These are phyloP conservation scores for Zygaena filipendulae DNA, from an alignment of 2,888 invertebrate genomes.

Conservation along the genomic window DNA sequence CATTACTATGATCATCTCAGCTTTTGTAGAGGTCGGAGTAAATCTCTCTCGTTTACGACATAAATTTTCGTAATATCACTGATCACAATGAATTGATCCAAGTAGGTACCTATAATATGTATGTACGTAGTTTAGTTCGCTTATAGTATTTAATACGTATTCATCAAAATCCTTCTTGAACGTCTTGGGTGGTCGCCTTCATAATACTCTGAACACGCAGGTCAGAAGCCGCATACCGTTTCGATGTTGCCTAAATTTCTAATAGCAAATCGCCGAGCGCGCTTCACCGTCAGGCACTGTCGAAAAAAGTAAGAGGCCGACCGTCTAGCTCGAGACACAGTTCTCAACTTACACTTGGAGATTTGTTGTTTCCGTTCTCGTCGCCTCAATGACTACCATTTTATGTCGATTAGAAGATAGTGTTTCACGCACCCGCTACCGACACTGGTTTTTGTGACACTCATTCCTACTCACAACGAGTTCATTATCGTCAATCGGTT, in stretches of 20 bases:
- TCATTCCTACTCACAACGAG: constrained; percentile 54
- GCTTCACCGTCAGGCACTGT: constrained; percentile 23
- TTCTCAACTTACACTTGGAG: constrained; percentile 50
- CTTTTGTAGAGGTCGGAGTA: constrained; percentile 29
- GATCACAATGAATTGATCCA: no score
- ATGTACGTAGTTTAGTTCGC: constrained; percentile 37
- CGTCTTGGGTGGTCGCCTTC: constrained; percentile 50
- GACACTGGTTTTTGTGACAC: constrained; percentile 62
- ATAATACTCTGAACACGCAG: constrained; percentile 36
- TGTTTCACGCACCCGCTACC: constrained; percentile 64
- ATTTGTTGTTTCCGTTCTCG: constrained; percentile 65
- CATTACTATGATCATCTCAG: constrained; percentile 25
- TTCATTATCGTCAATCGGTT: constrained; percentile 52
- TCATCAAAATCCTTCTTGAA: constrained; percentile 24
- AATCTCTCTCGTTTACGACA: constrained; percentile 10
- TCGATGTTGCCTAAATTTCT: constrained; percentile 32
- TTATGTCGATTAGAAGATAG: constrained; percentile 65
- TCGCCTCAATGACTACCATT: constrained; percentile 65
- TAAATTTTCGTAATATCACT: no score
- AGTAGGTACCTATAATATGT: no score
- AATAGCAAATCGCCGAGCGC: constrained; percentile 46
- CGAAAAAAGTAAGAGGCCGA: constrained; percentile 56
- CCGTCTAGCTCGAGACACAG: constrained; percentile 32
- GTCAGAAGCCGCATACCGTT: constrained; percentile 48
- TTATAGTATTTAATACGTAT: constrained; percentile 21